These are phyloP conservation scores for Cryptosula pallasiana DNA, from an alignment of 2,888 invertebrate species.

Conservation along the genomic window DNA sequence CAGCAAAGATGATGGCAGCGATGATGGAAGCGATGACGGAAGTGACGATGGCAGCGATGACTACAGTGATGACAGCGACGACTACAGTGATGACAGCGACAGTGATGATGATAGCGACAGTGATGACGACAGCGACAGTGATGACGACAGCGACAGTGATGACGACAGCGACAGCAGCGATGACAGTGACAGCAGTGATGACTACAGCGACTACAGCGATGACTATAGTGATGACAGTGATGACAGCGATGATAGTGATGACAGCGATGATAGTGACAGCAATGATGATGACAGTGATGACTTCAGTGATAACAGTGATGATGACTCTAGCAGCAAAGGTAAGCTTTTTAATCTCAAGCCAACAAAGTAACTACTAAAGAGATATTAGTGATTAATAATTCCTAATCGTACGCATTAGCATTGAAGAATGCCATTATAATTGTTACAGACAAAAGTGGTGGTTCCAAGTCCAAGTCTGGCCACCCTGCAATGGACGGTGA, in stretches of 20 bases:
- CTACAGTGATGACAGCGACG: slow-evolving; percentile 29
- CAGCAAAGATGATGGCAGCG: slow-evolving; percentile 34
- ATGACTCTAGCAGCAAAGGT: not conserved
- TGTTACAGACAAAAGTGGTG: too few relatives aligned
- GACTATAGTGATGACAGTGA: too few relatives aligned
- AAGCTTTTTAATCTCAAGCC: too few relatives aligned
- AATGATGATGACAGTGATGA: not conserved
- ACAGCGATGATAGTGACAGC: not conserved
- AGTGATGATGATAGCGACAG: not conserved
- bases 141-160: slow-evolving; percentile 26
- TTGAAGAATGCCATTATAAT: too few relatives aligned
- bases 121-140: slow-evolving; percentile 5
- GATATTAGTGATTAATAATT: too few relatives aligned
- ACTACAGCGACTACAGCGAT: too few relatives aligned
- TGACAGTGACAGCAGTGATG: not conserved
- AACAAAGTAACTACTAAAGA: too few relatives aligned
- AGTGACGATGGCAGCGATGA: slow-evolving; percentile 30
- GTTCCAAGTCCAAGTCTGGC: too few relatives aligned
- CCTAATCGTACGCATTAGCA: too few relatives aligned
- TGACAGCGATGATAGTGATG: too few relatives aligned
- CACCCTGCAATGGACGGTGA: not conserved
- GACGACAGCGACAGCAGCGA: slow-evolving; percentile 24
- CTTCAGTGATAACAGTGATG: slow-evolving; percentile 6
- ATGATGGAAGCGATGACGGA: slow-evolving; percentile 39
- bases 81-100: not conserved